Conservation (phyloP, 2,797 vertebrate species). For the Anguilla obscura region DNA sequence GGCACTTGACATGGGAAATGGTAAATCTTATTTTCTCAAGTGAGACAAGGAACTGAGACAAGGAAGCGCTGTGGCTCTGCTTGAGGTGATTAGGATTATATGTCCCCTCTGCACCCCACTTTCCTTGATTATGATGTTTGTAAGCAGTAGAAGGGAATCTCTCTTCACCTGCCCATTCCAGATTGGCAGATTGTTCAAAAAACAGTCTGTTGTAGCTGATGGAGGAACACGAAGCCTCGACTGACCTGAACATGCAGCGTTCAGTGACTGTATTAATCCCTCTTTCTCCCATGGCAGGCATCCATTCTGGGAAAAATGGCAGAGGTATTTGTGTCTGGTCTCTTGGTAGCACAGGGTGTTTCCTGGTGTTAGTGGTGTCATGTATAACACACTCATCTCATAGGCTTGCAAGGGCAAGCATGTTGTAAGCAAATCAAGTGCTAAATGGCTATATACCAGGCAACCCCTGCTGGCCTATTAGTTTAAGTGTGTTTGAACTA, state of each 20-base stretch:
- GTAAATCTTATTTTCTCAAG: neutral
- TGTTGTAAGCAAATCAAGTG: neutral
- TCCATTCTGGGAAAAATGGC: constrained; percentile 69
- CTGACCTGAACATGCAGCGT: neutral
- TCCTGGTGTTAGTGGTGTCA: constrained; percentile 26
- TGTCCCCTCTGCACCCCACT: neutral
- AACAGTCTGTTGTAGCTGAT: neutral
- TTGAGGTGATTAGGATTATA: neutral
- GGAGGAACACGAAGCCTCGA: neutral
- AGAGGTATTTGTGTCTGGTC: constrained; percentile 72
- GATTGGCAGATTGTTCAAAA: neutral
- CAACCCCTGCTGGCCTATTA: constrained; percentile 37
- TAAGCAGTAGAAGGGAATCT: neutral
- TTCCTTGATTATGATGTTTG: neutral
- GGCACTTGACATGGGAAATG: neutral
- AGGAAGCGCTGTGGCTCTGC: neutral
- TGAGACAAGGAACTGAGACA: neutral
- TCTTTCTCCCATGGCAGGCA: constrained; percentile 67
- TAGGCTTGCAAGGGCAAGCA: constrained; percentile 7
- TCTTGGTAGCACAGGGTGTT: constrained; percentile 45
- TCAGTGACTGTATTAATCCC: constrained; percentile 38
- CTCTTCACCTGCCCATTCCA: neutral
- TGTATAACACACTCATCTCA: neutral
- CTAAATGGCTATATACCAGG: neutral
- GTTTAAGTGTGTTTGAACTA: constrained; percentile 37